Evolutionary conservation across 35 echinoderm and acorn worm species (phyloP).

Genomic region (Eucidaris tribuloides): DNA sequence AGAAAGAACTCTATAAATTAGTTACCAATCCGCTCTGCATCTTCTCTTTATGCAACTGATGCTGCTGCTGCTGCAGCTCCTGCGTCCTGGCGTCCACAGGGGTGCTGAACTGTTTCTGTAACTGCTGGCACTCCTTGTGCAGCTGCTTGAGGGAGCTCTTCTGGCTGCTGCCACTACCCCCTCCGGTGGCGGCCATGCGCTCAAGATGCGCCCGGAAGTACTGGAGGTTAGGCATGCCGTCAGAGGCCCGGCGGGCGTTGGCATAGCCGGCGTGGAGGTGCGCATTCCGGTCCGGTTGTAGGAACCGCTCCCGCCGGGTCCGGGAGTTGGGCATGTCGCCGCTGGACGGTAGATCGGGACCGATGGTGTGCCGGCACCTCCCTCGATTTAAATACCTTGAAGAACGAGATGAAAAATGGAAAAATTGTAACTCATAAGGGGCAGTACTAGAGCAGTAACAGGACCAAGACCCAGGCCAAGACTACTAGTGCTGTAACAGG

Average conservation of each 20-base stretch:
- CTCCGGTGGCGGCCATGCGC: constrained; percentile 38
- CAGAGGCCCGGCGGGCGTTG: constrained; percentile 63
- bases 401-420: not conserved
- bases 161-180: constrained; percentile 62
- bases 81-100: constrained; percentile 50
- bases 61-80: constrained; percentile 82
- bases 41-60: constrained; percentile 74
- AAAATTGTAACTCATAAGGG: no score
- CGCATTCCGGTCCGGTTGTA: constrained; percentile 30
- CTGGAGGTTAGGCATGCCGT: constrained; percentile 83
- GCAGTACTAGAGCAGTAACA: no score
- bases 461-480: no score
- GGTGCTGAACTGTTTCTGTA: constrained; percentile 69
- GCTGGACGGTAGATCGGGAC: constrained; percentile 38
- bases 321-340: constrained; percentile 28
- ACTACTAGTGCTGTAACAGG: no score
- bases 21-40: constrained; percentile 41
- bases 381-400: constrained; percentile 45
- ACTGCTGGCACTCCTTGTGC: constrained; percentile 83
- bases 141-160: constrained; percentile 88
- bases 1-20: no score
- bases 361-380: constrained; percentile 51
- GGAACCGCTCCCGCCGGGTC: constrained; percentile 37
- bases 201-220: constrained; percentile 37
- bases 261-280: constrained; percentile 52